Evolutionary conservation across 2,888 invertebrate genomes (phyloP), one percentile per base, ranked within the genome.

Genomic region (Acronicta psi): DNA sequence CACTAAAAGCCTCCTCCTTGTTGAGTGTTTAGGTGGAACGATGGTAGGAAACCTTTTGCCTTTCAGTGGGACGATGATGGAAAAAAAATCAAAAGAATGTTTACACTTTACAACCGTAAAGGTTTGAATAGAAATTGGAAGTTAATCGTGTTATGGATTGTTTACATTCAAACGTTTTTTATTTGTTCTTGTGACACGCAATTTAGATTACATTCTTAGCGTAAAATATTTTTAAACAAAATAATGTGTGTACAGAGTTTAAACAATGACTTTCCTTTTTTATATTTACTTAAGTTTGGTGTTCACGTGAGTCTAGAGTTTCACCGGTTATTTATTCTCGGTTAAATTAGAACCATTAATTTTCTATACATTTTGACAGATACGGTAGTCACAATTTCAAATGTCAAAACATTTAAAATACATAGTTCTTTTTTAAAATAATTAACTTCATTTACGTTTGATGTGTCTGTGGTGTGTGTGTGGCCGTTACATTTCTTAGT

Each of bases 261-360:
- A 37, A 55, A 68, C 37, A 56, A 3, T 17, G 17, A 73, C 70
- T 73, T 70, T 70, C 70, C 18, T 59, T 70, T 70, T 59, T 40
- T 14, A 46, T 70, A 63, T 70, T 73, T 53, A 54, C 56, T 51
- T 18, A 44, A 51, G 31, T 55, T 60, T 29, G 55, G 68, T 29
- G 29, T 29, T 10, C 5, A 11, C 29, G 11, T 11, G 29, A 11
- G 29, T 4, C 4, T 11, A 1, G 6, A 29, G 29, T 29, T 29
- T 29, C 29, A 11, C 29, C 4, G 29, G 29, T 2, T 11, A 23
- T 25, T 25, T 25, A 29, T 29, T 29, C 11, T 3, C 11, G 11
- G 29, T 1, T 23, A 29, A 8, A 11, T 29, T 29, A 11, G 29
- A 29, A 29, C 29, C 29, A 3, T 29, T 1, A 29, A 29, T 29